Percentiles rank a stretch among this genome's conserved stretches.
Evolutionary conservation across 2,797 vertebrate genomes (phyloP).

Genomic region (Esox masquinongy): DNA sequence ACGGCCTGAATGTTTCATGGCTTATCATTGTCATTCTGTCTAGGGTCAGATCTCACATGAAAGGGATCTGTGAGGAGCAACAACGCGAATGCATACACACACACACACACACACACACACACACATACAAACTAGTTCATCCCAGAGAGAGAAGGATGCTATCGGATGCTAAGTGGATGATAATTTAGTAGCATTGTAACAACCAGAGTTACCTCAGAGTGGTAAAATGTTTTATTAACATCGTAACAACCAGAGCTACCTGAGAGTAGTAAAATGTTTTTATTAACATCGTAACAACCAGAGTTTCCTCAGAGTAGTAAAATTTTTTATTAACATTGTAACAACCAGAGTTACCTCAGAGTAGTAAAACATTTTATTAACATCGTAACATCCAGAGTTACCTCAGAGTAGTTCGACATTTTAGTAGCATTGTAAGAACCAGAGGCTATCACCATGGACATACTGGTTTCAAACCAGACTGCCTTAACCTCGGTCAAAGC

Average conservation of each 20-base stretch:
- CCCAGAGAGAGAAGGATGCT: too few species aligned
- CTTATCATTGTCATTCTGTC: slow-evolving; percentile 13
- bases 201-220: neutral
- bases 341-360: too few species aligned
- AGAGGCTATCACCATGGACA: too few species aligned
- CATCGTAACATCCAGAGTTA: neutral
- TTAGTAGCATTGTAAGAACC: too few species aligned
- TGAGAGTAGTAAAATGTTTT: too few species aligned
- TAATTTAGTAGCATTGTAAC: too few species aligned
- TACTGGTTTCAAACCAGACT: too few species aligned
- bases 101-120: neutral
- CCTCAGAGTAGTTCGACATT: too few species aligned
- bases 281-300: too few species aligned
- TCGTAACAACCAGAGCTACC: neutral
- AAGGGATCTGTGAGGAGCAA: neutral
- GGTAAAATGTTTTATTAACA: neutral
- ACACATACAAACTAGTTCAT: too few species aligned
- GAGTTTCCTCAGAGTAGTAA: neutral
- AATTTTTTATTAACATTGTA: neutral
- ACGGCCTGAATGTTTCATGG: slow-evolving; percentile 12
- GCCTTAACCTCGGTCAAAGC: neutral
- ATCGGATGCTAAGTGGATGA: too few species aligned
- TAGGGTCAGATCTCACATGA: slow-evolving; percentile 3
- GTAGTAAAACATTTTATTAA: neutral
- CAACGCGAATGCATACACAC: neutral